These are phyloP conservation scores for Solenodon paradoxus DNA, from an alignment of 2,113 vertebrate genomes.

Conservation along the genomic window DNA sequence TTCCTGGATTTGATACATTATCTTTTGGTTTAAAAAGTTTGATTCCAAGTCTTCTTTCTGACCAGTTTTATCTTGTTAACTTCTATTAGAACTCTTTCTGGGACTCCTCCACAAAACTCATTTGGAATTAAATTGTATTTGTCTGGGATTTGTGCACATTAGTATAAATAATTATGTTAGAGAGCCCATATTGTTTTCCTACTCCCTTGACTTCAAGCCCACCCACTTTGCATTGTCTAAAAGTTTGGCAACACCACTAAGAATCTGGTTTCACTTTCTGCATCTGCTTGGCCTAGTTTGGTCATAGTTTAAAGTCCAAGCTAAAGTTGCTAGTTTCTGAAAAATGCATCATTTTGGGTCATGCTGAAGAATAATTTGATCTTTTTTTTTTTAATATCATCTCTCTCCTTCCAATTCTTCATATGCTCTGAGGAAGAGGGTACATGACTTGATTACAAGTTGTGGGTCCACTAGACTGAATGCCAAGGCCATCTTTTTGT, in stretches of 20 bases:
- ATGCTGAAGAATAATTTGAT: neutral
- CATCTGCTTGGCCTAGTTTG: neutral
- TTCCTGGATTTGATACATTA: neutral
- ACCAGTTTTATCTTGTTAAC: neutral
- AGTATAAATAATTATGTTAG: neutral
- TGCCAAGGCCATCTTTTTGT: neutral
- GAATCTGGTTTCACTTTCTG: neutral
- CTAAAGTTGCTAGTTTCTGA: neutral
- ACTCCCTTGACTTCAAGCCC: neutral
- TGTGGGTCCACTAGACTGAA: neutral
- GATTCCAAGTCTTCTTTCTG: neutral
- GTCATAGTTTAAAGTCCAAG: neutral
- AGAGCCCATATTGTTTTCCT: neutral
- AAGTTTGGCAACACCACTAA: neutral
- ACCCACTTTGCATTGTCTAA: neutral
- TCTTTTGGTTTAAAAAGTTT: neutral
- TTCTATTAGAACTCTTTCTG: neutral
- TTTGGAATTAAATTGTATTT: constrained; percentile 42
- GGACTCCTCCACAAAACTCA: neutral
- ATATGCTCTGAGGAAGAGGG: neutral
- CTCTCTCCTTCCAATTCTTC: neutral
- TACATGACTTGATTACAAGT: neutral
- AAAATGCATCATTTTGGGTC: neutral
- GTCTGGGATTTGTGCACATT: neutral
- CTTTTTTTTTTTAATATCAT: neutral